These are phyloP conservation scores for Solea solea DNA, from an alignment of 2,113 vertebrate species.

Conservation along the genomic window DNA sequence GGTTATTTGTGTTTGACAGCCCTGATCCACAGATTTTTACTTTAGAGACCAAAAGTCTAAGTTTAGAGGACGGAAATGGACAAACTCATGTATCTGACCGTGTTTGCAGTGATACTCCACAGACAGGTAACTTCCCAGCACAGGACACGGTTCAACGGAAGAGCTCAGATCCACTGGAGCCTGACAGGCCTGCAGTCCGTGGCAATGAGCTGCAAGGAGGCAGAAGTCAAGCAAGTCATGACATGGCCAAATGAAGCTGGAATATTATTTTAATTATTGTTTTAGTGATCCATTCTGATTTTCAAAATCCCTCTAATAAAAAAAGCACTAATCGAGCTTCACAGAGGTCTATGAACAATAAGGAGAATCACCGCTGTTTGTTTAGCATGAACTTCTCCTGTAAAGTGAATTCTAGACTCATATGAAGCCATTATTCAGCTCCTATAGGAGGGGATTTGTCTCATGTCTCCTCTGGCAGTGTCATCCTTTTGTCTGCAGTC, in stretches of 20 bases:
- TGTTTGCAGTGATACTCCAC: constrained; percentile 90
- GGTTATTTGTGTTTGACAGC: too few relatives aligned
- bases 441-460: constrained; percentile 12
- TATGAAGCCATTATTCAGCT: constrained; percentile 27
- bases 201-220: constrained; percentile 85
- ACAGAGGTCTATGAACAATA: neutral
- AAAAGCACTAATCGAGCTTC: neutral
- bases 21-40: too few relatives aligned
- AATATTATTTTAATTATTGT: constrained; percentile 6
- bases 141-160: constrained; percentile 89
- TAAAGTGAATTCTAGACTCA: constrained; percentile 23
- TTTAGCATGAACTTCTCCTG: constrained; percentile 5
- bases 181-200: constrained; percentile 90
- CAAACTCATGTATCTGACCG: constrained; percentile 74
- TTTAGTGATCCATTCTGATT: too few relatives aligned
- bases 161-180: constrained; percentile 80
- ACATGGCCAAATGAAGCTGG: neutral
- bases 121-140: constrained; percentile 88
- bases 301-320: neutral
- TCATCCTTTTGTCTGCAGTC: constrained; percentile 30
- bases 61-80: neutral
- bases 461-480: constrained; percentile 7
- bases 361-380: neutral
- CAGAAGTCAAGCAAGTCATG: neutral
- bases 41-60: too few relatives aligned